Base-by-base conservation (phyloP, 2,113 vertebrate species). In the Cyphomyrus discorhynchus region DNA sequence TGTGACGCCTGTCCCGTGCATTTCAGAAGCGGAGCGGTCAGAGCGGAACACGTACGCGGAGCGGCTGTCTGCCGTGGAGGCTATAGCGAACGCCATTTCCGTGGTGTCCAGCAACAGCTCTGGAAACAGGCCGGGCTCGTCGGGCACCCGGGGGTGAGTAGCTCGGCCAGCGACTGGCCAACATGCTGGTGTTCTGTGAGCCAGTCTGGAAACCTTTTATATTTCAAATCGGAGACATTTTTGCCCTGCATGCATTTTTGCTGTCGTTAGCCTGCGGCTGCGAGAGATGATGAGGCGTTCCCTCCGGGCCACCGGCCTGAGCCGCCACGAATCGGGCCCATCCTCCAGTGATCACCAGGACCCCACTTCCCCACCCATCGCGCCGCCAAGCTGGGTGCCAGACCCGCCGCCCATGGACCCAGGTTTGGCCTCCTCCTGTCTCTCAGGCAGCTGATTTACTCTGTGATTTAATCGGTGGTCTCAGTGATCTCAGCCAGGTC, bases 391-490 rank as follows among this genome's bases (percentile, higher is more conserved):
- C 93, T 99, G 98, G 98, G 98, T 99, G 92, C 98, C 98, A 91
- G 98, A 99, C 94, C 98, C 98, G 91, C 98, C 98, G 92, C 97
- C 98, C 9, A 99, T 99, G 97, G 98, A 99, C 95, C 98, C 98
- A 87, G 98, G 98, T 99, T 10, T 5, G 80, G 9, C 62, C 2
- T 49, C 0, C 27, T 62, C 3, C 21, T 52, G n/a, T 35, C 27
- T 1, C 15, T 15, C 3, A 27, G 46, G 47, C 46, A 24, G 50
- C 87, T 10, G 31, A 42, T 42, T 15, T 15, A 35, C 74, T 42
- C 17, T 19, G 15, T 42, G 35, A 17, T 42, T 80, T 35, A 19
- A 19, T 5, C 7, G 9, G 17, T 46, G 74, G 35, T 42, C 31
- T 80, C 35, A 1, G 35, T 17, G 31, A 42, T 39, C 74, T 77